These are phyloP conservation scores for Grantiella picta DNA, from an alignment of 2,113 vertebrate genomes.

Conservation along the genomic window DNA sequence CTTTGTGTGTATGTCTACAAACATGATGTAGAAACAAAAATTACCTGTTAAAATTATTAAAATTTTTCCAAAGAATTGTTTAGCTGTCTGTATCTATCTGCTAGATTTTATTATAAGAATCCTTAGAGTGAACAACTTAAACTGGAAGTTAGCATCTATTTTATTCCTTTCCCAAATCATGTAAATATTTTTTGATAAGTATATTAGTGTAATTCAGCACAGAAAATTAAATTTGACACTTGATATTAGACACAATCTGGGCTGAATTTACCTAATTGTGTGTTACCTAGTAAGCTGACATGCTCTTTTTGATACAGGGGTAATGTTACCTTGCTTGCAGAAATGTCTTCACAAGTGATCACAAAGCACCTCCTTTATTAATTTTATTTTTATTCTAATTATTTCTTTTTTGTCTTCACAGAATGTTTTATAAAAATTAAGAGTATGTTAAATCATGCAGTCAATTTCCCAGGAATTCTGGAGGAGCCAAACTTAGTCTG, in stretches of 20 bases:
- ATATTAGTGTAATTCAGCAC: not conserved
- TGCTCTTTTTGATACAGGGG: not conserved
- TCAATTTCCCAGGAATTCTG: not conserved
- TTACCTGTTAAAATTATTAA: not conserved
- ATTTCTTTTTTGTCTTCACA: not conserved
- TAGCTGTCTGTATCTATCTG: not conserved
- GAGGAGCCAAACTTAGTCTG: not conserved
- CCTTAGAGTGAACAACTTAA: not conserved
- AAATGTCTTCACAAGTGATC: not conserved
- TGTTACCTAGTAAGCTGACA: not conserved
- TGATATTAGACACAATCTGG: not conserved
- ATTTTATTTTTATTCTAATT: not conserved
- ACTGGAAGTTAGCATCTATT: not conserved
- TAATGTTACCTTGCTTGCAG: not conserved
- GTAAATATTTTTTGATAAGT: not conserved
- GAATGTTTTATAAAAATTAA: not conserved
- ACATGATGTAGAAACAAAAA: not conserved
- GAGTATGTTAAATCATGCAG: accelerated
- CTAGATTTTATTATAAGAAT: not conserved
- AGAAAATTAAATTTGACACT: not conserved
- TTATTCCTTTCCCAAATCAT: not conserved
- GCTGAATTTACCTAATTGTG: slow-evolving; percentile 7
- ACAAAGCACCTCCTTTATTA: not conserved
- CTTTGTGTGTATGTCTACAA: not conserved
- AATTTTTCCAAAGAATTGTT: not conserved